phyloP scores from a whole-genome alignment of 2,797 vertebrate genomes.

The Okamejei kenojei region DNA sequence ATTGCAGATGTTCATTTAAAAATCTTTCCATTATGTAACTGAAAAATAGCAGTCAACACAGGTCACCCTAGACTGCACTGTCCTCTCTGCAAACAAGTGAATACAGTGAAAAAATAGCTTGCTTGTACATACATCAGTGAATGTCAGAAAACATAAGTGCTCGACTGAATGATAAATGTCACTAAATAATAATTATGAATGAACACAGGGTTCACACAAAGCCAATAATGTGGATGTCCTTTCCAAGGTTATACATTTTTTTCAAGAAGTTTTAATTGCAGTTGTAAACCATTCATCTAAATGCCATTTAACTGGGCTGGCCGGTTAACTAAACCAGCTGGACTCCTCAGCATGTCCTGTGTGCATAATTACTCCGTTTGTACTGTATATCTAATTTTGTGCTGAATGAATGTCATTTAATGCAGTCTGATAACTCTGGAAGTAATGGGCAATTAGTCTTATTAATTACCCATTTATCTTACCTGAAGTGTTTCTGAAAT shows the following conservation, averaged over 20 bases:
- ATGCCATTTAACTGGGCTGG: neutral
- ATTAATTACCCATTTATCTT: constrained; percentile 18
- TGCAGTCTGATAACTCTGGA: constrained; percentile 24
- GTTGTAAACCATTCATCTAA: constrained; percentile 25
- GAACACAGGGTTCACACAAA: neutral
- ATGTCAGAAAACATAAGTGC: neutral
- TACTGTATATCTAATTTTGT: neutral
- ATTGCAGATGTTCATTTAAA: constrained; percentile 32
- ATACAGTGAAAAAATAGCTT: neutral
- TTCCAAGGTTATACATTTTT: constrained; percentile 14
- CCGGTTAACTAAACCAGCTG: neutral
- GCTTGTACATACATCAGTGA: neutral
- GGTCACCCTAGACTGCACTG: neutral
- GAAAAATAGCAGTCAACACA: neutral
- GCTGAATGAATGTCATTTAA: constrained; percentile 18
- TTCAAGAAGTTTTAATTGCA: constrained; percentile 35
- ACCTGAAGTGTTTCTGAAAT: neutral
- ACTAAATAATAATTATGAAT: constrained; percentile 20
- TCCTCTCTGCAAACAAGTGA: neutral
- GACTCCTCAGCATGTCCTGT: neutral
- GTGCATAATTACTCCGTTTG: neutral
- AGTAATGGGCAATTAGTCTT: constrained; percentile 23
- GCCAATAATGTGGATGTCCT: neutral
- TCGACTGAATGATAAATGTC: constrained; percentile 4
- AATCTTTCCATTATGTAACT: neutral